Evolutionary conservation across 2,888 invertebrate species (phyloP), one percentile per base, ranked within the genome.

Genomic region (Diarsia mendica): DNA sequence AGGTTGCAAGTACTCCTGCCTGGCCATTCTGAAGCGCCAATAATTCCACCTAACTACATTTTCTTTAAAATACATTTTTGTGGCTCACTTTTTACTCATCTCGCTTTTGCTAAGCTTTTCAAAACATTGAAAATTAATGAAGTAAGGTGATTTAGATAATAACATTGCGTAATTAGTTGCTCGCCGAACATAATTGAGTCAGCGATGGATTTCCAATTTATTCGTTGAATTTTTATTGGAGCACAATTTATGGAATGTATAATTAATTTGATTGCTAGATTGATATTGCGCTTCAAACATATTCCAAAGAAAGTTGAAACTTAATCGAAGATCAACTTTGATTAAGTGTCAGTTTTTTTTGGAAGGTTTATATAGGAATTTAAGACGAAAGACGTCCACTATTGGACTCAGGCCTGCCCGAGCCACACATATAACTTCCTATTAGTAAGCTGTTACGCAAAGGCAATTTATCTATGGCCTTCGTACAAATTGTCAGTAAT

Each of bases 191-290:
- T 73, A 60, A 80, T 77, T 67, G 68, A 44, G 39, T 60, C 70
- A 53, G 71, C 58, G 66, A 81, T 71, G 49, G 28, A 72, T 73
- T 58, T 58, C 15, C 67, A 83, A 84, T 81, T 78, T 79, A 84
- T 82, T 84, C 75, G 79, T 84, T 64, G 68, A 79, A 69, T 73
- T 79, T 84, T 82, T 82, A 84, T 67, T 64, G 72, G 60, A 13
- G 48, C 44, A 65, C 51, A 72, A 69, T 75, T 84, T 82, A 84
- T 75, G 82, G 84, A 78, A 83, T 84, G 82, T 67, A 75, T 83
- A 82, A 84, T 75, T 69, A 66, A 83, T 83, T 81, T 49, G 73
- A 78, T 83, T 63, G 68, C 65, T 55, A 60, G 33, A 61, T 81
- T 82, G 46, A 84, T 75, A 72, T 84, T 68, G 64, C 69, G 60